Evolutionary conservation across 2,797 vertebrate genomes (phyloP), one percentile per base, ranked within the genome.

Genomic region (Limosa lapponica): DNA sequence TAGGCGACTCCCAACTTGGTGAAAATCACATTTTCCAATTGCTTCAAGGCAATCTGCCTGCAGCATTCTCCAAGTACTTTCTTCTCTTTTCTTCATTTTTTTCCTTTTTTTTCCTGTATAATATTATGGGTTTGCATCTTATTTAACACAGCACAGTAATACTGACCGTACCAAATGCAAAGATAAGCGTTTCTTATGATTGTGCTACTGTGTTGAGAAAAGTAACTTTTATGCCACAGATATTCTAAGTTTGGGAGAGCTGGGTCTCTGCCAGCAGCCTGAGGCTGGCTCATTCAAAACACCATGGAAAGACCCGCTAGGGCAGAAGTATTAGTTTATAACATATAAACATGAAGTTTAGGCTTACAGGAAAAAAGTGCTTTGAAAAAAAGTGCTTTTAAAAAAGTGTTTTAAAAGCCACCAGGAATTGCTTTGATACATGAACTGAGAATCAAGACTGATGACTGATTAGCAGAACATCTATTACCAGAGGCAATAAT

Each of bases 1-100:
- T 79, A 77, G 89, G 82, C 18, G 8, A 91, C 72, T 92, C 36
- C 28, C 9, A 62, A 73, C 67, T 80, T 36, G 7, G 39, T 81
- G 80, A 36, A 78, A 90, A 87, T 87, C 24, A 44, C 25, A 83
- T 94, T 94, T 96, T 86, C 64, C 34, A 80, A 65, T 93, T 90
- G 44, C 28, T 90, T 82, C 43, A 51, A 67, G 46, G 32, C 36
- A 83, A 70, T 89, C 46, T 78, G 41, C 16, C 64, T 77, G 54
- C 36, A 74, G 28, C 48, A 78, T 87, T 95, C 74, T 49, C 44
- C 69, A 81, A 36, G 6, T 22, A 91, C 49, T 58, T 93, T 65
- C 10, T 43, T 24, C 7, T 24, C 8, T 58, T 41, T 4, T 55
- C 10, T 12, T 13, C 30, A 18, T 16, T 19, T 7, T 10, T 41